Evolutionary conservation across 2,797 vertebrate genomes (phyloP), one percentile per base, ranked within the genome.

Genomic region (Helostoma temminkii): DNA sequence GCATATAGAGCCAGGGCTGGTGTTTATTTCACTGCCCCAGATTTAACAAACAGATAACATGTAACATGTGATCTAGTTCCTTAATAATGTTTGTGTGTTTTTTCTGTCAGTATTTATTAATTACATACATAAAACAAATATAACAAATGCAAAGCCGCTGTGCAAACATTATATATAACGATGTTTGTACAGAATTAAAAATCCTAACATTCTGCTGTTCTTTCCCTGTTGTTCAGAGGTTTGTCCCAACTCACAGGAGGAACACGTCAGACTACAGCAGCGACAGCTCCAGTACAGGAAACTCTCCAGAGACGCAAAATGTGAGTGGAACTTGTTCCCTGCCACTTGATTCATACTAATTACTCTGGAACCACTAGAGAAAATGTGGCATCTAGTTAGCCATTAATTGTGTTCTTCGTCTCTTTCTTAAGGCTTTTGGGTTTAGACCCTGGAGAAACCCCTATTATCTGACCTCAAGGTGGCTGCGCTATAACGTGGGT

Each of bases 191-290:
- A 5, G 32, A 11, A 32, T 45, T 9, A 34, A 59, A 12, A 68
- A 67, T 18, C 53, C 9, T 32, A n/a, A n/a, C 14, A 34, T 11
- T 26, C 12, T 24, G 0, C 25, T 36, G 1, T 30, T 63, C 26
- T 47, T 32, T 7, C 9, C 2, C 28, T 46, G 36, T 63, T 18
- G 5, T 32, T n/a, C 80, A 91, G 90, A 84, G 88, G 46, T 90
- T 87, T 8, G 14, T 83, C 45, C 86, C 86, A 0, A 81, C 84
- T 76, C 93, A 93, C 83, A 74, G 63, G 69, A 92, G 92, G 73
- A 93, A 91, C 65, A 83, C 85, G 5, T 93, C 93, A 0, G 93
- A 94, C 86, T 88, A 92, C 80, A 88, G 91, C 81, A 93, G 91
- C 12, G 91, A 93, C 68, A 72, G 76, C 60, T 93, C 91, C 75